These are phyloP conservation scores for Mya arenaria DNA, from an alignment of 1,140 invertebrate genomes.

Conservation along the genomic window DNA sequence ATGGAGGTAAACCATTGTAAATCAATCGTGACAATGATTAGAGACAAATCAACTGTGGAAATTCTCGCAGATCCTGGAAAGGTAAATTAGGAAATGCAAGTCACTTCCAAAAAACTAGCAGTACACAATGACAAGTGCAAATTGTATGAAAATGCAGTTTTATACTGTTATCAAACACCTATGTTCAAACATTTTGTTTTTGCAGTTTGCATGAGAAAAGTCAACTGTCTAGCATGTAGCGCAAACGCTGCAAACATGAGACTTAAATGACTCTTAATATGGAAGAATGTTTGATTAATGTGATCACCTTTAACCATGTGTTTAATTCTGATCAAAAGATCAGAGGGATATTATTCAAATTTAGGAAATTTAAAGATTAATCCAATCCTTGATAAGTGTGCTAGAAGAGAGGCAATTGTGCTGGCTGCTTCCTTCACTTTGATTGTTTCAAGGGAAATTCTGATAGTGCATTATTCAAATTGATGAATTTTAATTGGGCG, in stretches of 20 bases:
- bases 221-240: slow-evolving; percentile 6
- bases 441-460: slow-evolving; percentile 19
- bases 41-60: no score
- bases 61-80: no score
- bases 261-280: background rate
- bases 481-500: slow-evolving; percentile 48
- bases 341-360: slow-evolving; percentile 6
- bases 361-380: background rate
- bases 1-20: no score
- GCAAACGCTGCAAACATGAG: slow-evolving; percentile 30
- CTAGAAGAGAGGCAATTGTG: background rate
- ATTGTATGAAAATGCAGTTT: no score
- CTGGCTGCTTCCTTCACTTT: background rate
- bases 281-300: background rate
- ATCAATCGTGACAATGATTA: no score
- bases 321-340: background rate
- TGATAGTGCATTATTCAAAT: slow-evolving; percentile 20
- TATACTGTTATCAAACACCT: no score
- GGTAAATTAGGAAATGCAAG: no score
- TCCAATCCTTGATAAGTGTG: slow-evolving; percentile 30
- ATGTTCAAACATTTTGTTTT: background rate
- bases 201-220: background rate
- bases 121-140: no score
- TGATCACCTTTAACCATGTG: slow-evolving; percentile 16
- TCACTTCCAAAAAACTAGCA: no score